Percentiles rank a stretch among this genome's conserved stretches.
Evolutionary conservation across 2,797 vertebrate genomes (phyloP).

Genomic region (Clarias laeviceps): DNA sequence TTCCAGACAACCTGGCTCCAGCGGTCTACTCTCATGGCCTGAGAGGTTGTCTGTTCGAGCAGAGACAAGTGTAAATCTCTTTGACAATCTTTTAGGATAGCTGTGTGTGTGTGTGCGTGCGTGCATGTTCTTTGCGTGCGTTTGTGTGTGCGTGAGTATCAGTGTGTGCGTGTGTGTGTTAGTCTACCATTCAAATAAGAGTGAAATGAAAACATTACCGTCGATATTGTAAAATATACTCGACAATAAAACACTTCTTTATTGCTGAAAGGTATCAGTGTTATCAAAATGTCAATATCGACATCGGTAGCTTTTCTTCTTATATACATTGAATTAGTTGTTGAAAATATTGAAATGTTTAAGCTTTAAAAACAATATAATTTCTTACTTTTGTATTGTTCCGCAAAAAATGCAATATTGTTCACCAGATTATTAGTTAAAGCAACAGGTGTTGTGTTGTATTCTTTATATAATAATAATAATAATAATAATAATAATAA

Average conservation of each 20-base stretch:
- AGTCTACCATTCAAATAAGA: neutral
- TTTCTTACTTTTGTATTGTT: neutral
- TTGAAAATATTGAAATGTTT: neutral
- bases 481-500: neutral
- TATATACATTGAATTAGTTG: neutral
- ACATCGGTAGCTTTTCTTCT: neutral
- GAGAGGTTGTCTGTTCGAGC: conserved; percentile 77
- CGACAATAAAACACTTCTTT: conserved; percentile 10
- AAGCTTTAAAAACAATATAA: neutral
- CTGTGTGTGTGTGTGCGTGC: conserved; percentile 40
- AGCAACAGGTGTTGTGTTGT: neutral
- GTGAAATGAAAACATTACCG: neutral
- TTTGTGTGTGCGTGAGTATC: neutral
- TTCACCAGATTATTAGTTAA: too few species aligned
- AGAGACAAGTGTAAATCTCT: conserved; percentile 97
- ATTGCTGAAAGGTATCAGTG: neutral
- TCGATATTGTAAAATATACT: neutral
- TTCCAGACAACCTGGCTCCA: conserved; percentile 96
- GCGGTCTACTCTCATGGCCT: conserved; percentile 90
- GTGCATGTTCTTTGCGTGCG: neutral
- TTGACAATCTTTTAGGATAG: conserved; percentile 74
- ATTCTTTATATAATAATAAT: neutral
- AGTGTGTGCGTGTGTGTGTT: neutral
- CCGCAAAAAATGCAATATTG: too few species aligned
- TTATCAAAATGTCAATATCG: neutral